phyloP scores from a whole-genome alignment of 2,113 vertebrate genomes.

The Panthera uncia region DNA sequence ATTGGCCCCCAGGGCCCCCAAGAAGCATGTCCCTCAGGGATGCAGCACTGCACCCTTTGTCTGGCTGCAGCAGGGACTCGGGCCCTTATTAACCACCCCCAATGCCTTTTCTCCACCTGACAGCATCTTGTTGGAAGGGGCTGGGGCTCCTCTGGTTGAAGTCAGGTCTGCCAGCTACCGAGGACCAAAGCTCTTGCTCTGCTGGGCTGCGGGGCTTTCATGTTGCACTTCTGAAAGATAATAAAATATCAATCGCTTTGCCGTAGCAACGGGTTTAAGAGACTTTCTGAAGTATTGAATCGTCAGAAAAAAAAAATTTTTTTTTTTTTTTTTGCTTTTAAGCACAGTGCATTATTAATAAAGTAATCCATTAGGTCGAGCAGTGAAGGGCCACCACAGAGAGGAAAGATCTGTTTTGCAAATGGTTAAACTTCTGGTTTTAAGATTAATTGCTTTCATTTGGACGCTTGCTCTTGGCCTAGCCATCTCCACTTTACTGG shows the following conservation, averaged over 20 bases:
- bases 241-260: constrained; percentile 86
- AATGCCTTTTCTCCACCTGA: constrained; percentile 58
- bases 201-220: constrained; percentile 84
- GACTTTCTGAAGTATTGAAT: constrained; percentile 86
- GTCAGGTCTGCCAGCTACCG: constrained; percentile 68
- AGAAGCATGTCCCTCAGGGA: background rate
- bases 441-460: constrained; percentile 91
- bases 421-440: constrained; percentile 88
- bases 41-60: constrained; percentile 57
- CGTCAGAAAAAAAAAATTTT: constrained; percentile 76
- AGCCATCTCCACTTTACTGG: constrained; percentile 80
- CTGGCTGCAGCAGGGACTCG: constrained; percentile 31
- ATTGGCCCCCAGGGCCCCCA: background rate
- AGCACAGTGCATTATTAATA: constrained; percentile 91
- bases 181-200: constrained; percentile 78
- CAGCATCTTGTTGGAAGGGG: constrained; percentile 67
- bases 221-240: constrained; percentile 85
- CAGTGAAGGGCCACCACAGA: constrained; percentile 87
- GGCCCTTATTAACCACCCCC: constrained; percentile 65
- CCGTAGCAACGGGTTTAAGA: constrained; percentile 84
- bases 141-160: constrained; percentile 72
- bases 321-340: constrained; percentile 84
- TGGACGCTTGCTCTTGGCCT: constrained; percentile 85
- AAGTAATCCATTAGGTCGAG: constrained; percentile 90
- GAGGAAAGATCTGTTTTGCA: constrained; percentile 86